phyloP scores from a whole-genome alignment of 2,888 invertebrate species.

The Belgica antarctica region DNA sequence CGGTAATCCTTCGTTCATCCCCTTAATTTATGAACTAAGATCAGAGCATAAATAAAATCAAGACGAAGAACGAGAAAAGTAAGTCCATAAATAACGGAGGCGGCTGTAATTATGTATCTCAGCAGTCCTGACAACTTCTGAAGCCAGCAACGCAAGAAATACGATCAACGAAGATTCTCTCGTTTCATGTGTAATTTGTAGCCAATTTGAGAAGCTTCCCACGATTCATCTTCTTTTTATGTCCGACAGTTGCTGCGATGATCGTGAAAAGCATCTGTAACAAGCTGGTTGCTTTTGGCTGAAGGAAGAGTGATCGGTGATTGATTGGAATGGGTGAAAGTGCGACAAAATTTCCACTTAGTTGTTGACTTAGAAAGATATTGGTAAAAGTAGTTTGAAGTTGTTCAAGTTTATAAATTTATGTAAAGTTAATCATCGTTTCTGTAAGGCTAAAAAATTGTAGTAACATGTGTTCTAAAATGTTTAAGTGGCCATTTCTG shows the following conservation, averaged over 20 bases:
- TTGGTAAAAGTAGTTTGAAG: too few relatives aligned
- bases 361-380: too few relatives aligned
- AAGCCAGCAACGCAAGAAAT: constrained; percentile 1
- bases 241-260: constrained; percentile 26
- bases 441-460: too few relatives aligned
- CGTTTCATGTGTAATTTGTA: constrained; percentile 27
- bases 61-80: constrained; percentile 8
- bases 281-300: too few relatives aligned
- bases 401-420: too few relatives aligned
- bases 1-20: background rate
- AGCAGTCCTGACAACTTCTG: background rate
- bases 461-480: too few relatives aligned
- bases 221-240: constrained; percentile 34
- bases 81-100: constrained; percentile 39
- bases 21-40: constrained; percentile 38
- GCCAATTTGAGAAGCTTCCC: constrained; percentile 31
- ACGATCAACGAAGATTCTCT: constrained; percentile 5
- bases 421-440: too few relatives aligned
- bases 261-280: too few relatives aligned
- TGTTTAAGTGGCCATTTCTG: too few relatives aligned
- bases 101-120: constrained; percentile 27
- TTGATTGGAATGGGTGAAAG: too few relatives aligned
- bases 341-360: too few relatives aligned
- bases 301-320: too few relatives aligned
- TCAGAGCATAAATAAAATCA: constrained; percentile 29